Evolutionary conservation across 2,113 vertebrate genomes (phyloP).

Genomic region (Pelusios castaneus): DNA sequence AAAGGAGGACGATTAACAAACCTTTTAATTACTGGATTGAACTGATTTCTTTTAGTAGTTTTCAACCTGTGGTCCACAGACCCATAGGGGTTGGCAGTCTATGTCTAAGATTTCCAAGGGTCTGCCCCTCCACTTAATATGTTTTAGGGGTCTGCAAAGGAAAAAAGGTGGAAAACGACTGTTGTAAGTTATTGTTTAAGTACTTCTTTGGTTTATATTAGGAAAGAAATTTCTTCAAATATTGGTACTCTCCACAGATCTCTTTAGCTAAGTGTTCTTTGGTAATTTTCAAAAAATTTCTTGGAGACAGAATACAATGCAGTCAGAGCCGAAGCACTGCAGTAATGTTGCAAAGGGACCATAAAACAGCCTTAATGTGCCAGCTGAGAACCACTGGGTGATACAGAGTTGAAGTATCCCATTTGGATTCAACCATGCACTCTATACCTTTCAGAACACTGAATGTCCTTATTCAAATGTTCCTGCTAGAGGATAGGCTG

Average conservation of each 20-base stretch:
- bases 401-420: neutral
- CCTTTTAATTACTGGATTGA: conserved; percentile 57
- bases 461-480: neutral
- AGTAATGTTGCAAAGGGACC: neutral
- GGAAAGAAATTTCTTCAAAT: conserved; percentile 50
- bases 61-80: neutral
- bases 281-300: conserved; percentile 27
- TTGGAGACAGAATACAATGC: neutral
- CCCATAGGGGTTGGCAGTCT: neutral
- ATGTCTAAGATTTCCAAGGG: neutral
- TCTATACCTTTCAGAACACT: neutral
- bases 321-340: neutral
- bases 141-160: neutral
- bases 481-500: neutral
- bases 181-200: conserved; percentile 45
- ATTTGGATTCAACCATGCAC: neutral
- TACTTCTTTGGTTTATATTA: conserved; percentile 56
- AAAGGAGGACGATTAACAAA: conserved; percentile 45
- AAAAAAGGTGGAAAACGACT: neutral
- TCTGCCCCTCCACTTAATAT: neutral
- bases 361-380: neutral
- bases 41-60: conserved; percentile 29
- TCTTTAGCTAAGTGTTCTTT: conserved; percentile 38
- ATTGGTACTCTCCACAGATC: conserved; percentile 42
- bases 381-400: neutral